A percentile compares a stretch with the other conserved stretches of the same genome.
These are phyloP conservation scores for Tyto alba DNA, from an alignment of 2,113 vertebrate species.

Conservation along the genomic window DNA sequence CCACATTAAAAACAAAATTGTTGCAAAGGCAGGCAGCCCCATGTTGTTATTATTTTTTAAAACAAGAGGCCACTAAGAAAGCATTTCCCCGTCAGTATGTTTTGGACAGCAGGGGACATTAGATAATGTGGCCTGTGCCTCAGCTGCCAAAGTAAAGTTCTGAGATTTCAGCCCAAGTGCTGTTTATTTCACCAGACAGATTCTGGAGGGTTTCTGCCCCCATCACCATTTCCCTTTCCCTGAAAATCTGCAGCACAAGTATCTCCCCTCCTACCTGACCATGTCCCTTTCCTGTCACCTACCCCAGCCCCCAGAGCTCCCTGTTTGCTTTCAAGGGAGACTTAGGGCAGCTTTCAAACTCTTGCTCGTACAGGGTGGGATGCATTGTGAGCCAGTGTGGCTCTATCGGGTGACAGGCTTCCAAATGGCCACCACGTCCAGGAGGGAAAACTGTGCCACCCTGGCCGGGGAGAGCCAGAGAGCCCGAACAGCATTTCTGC, in stretches of 20 bases:
- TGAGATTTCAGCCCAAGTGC: not conserved
- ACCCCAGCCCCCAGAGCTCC: not conserved
- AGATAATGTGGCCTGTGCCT: constrained; percentile 49
- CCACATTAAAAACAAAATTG: not conserved
- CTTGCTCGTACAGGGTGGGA: not conserved
- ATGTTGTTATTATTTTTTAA: constrained; percentile 30
- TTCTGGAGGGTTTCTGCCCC: not conserved
- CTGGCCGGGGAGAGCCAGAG: not conserved
- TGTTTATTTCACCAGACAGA: constrained; percentile 21
- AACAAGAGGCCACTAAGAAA: constrained; percentile 48
- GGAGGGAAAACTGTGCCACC: not conserved
- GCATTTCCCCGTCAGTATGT: constrained; percentile 45
- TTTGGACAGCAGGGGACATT: constrained; percentile 56
- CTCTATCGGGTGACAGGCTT: not conserved
- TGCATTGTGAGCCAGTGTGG: not conserved
- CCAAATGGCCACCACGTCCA: not conserved
- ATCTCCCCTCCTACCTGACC: not conserved
- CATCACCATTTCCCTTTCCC: not conserved
- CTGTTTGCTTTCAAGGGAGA: not conserved
- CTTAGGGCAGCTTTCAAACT: not conserved
- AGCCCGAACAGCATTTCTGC: not conserved
- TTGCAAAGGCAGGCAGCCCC: not conserved
- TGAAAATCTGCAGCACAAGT: not conserved
- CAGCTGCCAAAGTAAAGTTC: constrained; percentile 64
- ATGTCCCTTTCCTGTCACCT: not conserved